These are phyloP conservation scores for Brachionus calyciflorus DNA, from an alignment of 1,140 invertebrate genomes.

Conservation along the genomic window DNA sequence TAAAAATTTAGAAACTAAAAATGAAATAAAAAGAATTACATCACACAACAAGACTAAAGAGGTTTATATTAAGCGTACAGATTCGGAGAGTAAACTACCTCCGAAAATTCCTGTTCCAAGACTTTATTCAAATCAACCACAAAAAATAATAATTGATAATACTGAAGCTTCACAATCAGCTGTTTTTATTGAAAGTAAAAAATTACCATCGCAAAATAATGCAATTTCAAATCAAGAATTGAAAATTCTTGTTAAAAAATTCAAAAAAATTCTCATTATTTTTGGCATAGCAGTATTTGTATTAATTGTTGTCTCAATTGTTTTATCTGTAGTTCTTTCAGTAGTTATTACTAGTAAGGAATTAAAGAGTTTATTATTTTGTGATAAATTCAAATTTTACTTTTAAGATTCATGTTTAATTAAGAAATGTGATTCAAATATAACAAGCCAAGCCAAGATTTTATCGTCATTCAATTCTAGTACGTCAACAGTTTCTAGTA, in stretches of 20 bases:
- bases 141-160: not conserved
- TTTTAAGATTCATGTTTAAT: not conserved
- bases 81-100: not conserved
- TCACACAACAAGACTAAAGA: too few relatives aligned
- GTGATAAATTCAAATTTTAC: not conserved
- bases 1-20: not conserved
- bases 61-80: not conserved
- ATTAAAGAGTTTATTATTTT: not conserved
- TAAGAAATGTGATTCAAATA: not conserved
- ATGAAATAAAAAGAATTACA: not conserved
- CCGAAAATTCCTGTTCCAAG: not conserved
- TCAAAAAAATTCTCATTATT: slow-evolving; percentile 14
- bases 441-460: not conserved
- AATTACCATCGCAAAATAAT: not conserved
- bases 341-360: slow-evolving; percentile 20
- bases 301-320: not conserved
- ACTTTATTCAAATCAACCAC: slow-evolving; percentile 14
- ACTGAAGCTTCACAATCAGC: too few relatives aligned
- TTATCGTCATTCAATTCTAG: not conserved
- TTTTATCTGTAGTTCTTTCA: slow-evolving; percentile 27
- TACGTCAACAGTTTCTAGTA: not conserved
- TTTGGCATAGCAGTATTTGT: not conserved
- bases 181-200: too few relatives aligned
- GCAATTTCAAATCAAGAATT: not conserved
- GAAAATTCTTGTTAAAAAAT: not conserved